Evolutionary conservation across 2,888 invertebrate genomes (phyloP).

Genomic region (Caenorhabditis wallacei): DNA sequence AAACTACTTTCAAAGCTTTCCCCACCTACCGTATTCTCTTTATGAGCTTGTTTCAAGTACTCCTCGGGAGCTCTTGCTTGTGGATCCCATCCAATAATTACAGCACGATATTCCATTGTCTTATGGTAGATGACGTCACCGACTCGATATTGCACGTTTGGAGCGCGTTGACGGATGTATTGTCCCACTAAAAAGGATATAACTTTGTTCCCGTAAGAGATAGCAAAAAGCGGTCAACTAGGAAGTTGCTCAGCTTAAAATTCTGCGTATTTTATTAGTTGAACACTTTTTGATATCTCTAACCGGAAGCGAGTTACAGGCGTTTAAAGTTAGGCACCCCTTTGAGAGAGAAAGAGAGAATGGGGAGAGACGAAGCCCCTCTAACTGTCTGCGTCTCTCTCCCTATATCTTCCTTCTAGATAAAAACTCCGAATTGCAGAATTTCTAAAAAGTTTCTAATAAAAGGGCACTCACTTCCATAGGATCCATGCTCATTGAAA

Average conservation of each 20-base stretch:
- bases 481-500: constrained; percentile 22
- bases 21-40: constrained; percentile 26
- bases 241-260: too few species aligned
- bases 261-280: too few species aligned
- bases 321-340: not conserved
- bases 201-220: too few species aligned
- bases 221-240: too few species aligned
- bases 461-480: constrained; percentile 29
- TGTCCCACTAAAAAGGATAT: constrained; percentile 62
- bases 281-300: too few species aligned
- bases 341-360: not conserved
- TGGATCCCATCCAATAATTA: constrained; percentile 86
- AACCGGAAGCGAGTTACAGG: too few species aligned
- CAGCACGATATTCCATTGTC: constrained; percentile 83
- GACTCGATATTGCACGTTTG: constrained; percentile 84
- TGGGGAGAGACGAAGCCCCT: too few species aligned
- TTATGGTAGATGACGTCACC: constrained; percentile 86
- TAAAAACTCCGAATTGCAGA: too few species aligned
- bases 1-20: too few species aligned
- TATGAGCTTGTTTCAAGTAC: constrained; percentile 83
- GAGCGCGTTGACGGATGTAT: constrained; percentile 80
- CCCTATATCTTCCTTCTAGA: too few species aligned
- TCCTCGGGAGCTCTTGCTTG: constrained; percentile 85
- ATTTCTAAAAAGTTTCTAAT: not conserved
- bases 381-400: too few species aligned